A percentile compares a stretch with the other conserved stretches of the same genome.
phyloP scores from a whole-genome alignment of 2,113 vertebrate species.

The Lepus timidus region DNA sequence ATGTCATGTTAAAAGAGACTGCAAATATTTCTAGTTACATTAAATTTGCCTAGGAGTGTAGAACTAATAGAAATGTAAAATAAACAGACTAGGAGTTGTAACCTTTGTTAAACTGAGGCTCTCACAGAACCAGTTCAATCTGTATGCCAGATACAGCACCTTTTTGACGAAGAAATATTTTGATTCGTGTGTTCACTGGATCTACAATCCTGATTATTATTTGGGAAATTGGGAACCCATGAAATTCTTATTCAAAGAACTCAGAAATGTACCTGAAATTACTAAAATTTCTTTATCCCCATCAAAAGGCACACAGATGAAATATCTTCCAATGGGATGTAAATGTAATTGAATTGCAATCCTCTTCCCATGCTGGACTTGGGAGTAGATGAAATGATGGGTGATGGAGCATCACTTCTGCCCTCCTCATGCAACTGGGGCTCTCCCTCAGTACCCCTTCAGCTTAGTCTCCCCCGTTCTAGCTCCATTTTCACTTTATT shows the following conservation, averaged over 20 bases:
- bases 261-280: conserved; percentile 5
- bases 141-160: not conserved
- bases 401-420: not conserved
- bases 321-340: not conserved
- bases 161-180: conserved; percentile 22
- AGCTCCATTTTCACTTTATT: conserved; percentile 3
- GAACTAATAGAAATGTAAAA: conserved; percentile 6
- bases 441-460: not conserved
- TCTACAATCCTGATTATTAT: not conserved
- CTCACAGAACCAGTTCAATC: not conserved
- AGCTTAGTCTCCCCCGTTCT: not conserved
- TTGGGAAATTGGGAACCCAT: not conserved
- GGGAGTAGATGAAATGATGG: not conserved
- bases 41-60: not conserved
- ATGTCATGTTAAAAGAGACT: conserved; percentile 33
- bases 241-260: not conserved
- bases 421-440: not conserved
- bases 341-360: not conserved
- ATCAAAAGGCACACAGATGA: not conserved
- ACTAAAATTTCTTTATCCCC: not conserved
- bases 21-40: not conserved
- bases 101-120: not conserved
- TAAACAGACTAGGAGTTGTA: not conserved
- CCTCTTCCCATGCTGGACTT: not conserved
- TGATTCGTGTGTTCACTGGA: not conserved